Evolutionary conservation across 2,888 invertebrate species (phyloP).

Genomic region (Acleris laterana): DNA sequence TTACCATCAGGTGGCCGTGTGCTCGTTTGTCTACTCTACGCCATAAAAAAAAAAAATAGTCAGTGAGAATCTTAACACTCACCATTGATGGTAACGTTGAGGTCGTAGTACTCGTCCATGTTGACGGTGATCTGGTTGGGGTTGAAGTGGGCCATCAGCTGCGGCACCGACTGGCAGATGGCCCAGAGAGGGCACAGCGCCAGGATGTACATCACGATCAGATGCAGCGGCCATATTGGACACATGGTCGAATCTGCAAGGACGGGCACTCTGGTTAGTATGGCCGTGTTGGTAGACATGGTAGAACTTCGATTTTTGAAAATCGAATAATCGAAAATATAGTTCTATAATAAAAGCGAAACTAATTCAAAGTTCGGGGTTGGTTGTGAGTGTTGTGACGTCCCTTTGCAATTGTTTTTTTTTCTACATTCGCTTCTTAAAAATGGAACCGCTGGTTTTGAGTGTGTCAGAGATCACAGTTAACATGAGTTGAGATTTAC

Average conservation of each 20-base stretch:
- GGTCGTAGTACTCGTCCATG: conserved; percentile 72
- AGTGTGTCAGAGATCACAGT: too few species aligned
- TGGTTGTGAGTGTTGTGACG: too few species aligned
- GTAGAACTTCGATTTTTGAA: neutral
- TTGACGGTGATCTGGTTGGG: conserved; percentile 64
- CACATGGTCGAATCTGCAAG: conserved; percentile 71
- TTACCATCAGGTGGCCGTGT: too few species aligned
- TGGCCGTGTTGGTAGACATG: neutral
- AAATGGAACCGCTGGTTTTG: too few species aligned
- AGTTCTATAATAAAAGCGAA: too few species aligned
- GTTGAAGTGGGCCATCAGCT: conserved; percentile 64
- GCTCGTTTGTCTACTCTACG: too few species aligned
- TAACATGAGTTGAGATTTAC: too few species aligned
- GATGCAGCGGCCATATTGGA: conserved; percentile 86
- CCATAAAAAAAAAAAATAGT: too few species aligned
- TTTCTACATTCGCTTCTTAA: too few species aligned
- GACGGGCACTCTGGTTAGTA: neutral
- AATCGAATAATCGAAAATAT: too few species aligned
- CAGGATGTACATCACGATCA: conserved; percentile 82
- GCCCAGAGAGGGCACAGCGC: conserved; percentile 82
- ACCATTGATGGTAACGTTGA: conserved; percentile 70
- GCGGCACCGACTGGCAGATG: conserved; percentile 73
- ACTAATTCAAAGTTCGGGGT: too few species aligned
- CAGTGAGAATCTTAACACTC: conserved; percentile 33
- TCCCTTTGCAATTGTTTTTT: too few species aligned